Percentiles rank a stretch among this genome's conserved stretches.
Evolutionary conservation across 2,888 invertebrate genomes (phyloP).

Genomic region (Lithophane semibrunnea): DNA sequence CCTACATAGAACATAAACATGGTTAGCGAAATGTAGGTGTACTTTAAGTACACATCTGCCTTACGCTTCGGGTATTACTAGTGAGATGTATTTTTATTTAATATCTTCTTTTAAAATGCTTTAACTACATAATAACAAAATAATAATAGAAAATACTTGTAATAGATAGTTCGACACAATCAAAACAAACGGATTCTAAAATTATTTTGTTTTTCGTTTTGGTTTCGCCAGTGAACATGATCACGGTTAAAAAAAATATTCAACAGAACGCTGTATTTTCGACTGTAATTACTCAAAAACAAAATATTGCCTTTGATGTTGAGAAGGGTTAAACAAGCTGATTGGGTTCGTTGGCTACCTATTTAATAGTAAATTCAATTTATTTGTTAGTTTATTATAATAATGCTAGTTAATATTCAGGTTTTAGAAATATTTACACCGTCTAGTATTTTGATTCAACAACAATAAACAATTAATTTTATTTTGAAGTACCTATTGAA

Average conservation of each 20-base stretch:
- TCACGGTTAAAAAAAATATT: not conserved
- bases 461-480: slow-evolving; percentile 2
- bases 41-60: not conserved
- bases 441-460: slow-evolving; percentile 7
- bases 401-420: not conserved
- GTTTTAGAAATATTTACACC: not conserved
- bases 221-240: not conserved
- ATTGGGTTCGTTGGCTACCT: not conserved
- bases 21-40: not conserved
- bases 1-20: not conserved
- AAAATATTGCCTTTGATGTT: not conserved
- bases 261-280: not conserved
- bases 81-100: not conserved
- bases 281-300: not conserved
- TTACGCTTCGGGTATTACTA: not conserved
- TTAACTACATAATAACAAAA: too few relatives aligned
- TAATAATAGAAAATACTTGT: not conserved
- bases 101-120: too few relatives aligned
- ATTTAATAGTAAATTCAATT: not conserved
- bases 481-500: not conserved
- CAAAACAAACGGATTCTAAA: too few relatives aligned
- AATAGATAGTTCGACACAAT: not conserved
- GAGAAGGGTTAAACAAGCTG: not conserved
- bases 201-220: too few relatives aligned
- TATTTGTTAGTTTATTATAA: slow-evolving; percentile 8